These are phyloP conservation scores for Brachypteracias leptosomus DNA, from an alignment of 2,113 vertebrate species.

Conservation along the genomic window DNA sequence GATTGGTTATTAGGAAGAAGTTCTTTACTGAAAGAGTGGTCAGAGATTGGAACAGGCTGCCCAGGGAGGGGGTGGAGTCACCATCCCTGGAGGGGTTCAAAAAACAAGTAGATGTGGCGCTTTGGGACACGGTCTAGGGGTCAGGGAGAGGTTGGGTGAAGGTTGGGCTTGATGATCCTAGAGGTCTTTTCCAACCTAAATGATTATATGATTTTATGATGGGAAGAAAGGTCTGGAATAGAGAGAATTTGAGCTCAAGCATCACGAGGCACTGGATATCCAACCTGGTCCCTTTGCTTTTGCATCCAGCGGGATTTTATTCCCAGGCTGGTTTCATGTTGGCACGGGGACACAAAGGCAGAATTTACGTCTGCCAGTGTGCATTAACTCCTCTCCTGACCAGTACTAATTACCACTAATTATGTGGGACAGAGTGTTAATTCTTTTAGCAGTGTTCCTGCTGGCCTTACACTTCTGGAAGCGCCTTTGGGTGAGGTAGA, in stretches of 20 bases:
- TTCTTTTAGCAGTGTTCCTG: not conserved
- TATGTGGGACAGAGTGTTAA: conserved; percentile 57
- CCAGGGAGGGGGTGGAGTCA: no score
- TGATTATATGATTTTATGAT: no score
- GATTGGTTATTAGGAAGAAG: no score
- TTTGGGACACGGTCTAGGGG: no score
- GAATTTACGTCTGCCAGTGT: conserved; percentile 21
- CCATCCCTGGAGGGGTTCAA: no score
- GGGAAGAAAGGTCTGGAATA: not conserved
- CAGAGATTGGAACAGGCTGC: no score
- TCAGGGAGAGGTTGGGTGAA: no score
- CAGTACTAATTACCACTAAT: conserved; percentile 40
- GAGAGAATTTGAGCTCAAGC: not conserved
- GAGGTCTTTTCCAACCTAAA: no score
- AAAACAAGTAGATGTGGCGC: no score
- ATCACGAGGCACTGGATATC: not conserved
- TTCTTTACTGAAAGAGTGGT: no score
- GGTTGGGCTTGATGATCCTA: no score
- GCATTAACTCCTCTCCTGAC: conserved; percentile 60
- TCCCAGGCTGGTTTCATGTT: not conserved
- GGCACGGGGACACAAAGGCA: not conserved
- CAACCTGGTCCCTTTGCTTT: not conserved
- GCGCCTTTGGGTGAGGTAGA: conserved; percentile 49
- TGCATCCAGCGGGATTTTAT: not conserved
- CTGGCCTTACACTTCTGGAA: conserved; percentile 53